Conservation (phyloP, 2,113 vertebrate genomes). For the Nycticebus coucang region DNA sequence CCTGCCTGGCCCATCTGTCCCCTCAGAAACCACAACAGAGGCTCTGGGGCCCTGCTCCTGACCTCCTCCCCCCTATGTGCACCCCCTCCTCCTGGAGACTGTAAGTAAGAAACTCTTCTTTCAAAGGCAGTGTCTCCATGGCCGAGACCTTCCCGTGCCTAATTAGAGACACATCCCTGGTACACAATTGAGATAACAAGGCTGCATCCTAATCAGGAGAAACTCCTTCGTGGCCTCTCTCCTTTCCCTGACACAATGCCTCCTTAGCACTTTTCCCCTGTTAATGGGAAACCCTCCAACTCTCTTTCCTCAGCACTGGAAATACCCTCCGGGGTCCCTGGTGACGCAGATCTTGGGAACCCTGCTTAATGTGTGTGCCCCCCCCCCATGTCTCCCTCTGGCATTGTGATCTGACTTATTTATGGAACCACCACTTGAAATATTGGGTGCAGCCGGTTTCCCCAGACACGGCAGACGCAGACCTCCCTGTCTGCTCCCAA, state of each 20-base stretch:
- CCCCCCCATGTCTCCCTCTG: neutral
- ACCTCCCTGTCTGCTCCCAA: neutral
- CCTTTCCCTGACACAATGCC: accelerated
- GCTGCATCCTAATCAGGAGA: neutral
- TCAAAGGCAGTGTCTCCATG: neutral
- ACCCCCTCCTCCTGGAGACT: neutral
- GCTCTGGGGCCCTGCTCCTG: too few species aligned
- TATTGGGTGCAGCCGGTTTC: neutral
- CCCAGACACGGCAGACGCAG: neutral
- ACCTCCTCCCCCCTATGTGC: neutral
- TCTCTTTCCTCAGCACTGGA: neutral
- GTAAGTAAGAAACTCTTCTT: neutral
- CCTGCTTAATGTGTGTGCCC: neutral
- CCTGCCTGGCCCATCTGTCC: neutral
- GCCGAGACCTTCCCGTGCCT: neutral
- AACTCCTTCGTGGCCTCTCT: neutral
- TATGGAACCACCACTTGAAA: neutral
- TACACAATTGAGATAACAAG: neutral
- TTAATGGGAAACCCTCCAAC: neutral
- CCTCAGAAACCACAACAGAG: accelerated
- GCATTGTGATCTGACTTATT: conserved; percentile 59
- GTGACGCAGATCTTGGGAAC: neutral
- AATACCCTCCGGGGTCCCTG: neutral
- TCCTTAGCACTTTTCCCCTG: neutral
- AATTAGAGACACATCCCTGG: neutral